A percentile compares a stretch with the other conserved stretches of the same genome.
Conservation (phyloP, 2,113 vertebrate species). For the Lota lota region DNA sequence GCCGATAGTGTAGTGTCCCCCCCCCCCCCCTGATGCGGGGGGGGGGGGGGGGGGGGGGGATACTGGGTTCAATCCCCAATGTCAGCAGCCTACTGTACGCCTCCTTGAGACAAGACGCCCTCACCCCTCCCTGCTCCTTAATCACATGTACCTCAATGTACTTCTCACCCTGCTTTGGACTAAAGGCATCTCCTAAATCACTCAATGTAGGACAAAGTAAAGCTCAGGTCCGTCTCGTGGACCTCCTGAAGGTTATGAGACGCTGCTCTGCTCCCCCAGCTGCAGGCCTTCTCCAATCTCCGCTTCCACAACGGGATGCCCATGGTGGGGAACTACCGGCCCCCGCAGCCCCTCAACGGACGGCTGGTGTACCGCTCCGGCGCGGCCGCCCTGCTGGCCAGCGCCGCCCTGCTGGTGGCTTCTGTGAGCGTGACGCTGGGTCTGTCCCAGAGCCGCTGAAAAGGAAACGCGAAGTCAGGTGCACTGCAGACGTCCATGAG, state of each 20-base stretch:
- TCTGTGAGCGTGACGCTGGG: slow-evolving; percentile 42
- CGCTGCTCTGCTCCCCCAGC: slow-evolving; percentile 40
- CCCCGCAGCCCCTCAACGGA: slow-evolving; percentile 66
- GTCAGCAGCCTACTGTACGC: too few species aligned
- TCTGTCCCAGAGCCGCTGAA: slow-evolving; percentile 55
- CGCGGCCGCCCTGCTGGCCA: slow-evolving; percentile 32
- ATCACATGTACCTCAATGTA: too few species aligned
- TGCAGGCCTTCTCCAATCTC: slow-evolving; percentile 62
- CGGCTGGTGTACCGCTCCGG: slow-evolving; percentile 64
- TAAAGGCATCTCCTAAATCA: too few species aligned
- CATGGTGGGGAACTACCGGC: slow-evolving; percentile 70
- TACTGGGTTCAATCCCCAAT: too few species aligned
- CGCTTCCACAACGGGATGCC: slow-evolving; percentile 49
- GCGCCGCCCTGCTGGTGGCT: slow-evolving; percentile 43
- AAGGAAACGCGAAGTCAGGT: slow-evolving; percentile 4
- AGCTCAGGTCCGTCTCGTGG: too few species aligned
- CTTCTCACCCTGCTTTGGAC: too few species aligned
- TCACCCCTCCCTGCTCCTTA: too few species aligned
- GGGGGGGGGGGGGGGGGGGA: too few species aligned
- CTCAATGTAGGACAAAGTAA: too few species aligned
- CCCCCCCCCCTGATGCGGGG: not conserved
- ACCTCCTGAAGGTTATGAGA: too few species aligned
- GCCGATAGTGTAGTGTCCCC: not conserved
- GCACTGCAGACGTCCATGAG: slow-evolving; percentile 43
- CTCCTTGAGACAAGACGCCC: too few species aligned